Evolutionary conservation across 2,888 invertebrate genomes (phyloP).

Genomic region (Parascotia fuliginaria): DNA sequence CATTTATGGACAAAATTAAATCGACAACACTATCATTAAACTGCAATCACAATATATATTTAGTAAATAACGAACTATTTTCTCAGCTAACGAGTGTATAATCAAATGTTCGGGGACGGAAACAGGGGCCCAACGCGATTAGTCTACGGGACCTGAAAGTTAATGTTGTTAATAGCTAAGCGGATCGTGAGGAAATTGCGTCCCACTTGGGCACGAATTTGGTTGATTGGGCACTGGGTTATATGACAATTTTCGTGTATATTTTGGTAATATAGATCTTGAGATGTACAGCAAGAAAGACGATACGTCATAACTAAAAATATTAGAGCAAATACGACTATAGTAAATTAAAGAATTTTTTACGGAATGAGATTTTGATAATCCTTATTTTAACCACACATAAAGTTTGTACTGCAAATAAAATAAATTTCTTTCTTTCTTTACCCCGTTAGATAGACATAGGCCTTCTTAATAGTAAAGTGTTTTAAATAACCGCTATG

Average conservation of each 20-base stretch:
- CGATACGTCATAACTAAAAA: neutral
- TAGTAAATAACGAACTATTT: slow-evolving; percentile 56
- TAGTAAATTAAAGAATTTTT: too few species aligned
- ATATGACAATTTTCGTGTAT: slow-evolving; percentile 13
- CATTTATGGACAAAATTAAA: neutral
- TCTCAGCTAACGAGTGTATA: slow-evolving; percentile 59
- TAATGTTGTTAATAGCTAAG: slow-evolving; percentile 77
- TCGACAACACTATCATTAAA: slow-evolving; percentile 14
- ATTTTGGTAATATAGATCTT: slow-evolving; percentile 6
- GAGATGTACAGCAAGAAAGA: neutral
- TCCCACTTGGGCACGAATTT: slow-evolving; percentile 65
- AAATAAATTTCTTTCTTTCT: too few species aligned
- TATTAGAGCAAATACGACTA: neutral
- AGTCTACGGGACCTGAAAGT: slow-evolving; percentile 78
- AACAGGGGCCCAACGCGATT: slow-evolving; percentile 75
- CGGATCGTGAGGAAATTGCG: slow-evolving; percentile 80
- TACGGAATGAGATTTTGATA: too few species aligned
- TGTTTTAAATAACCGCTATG: too few species aligned
- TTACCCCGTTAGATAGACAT: too few species aligned
- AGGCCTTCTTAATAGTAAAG: too few species aligned
- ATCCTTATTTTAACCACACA: too few species aligned
- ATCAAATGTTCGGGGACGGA: slow-evolving; percentile 63
- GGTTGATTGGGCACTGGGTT: slow-evolving; percentile 77
- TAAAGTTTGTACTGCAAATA: too few species aligned
- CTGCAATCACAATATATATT: slow-evolving; percentile 30